These are phyloP conservation scores for Ecliptopera silaceata DNA, from an alignment of 2,888 invertebrate genomes.

Conservation along the genomic window DNA sequence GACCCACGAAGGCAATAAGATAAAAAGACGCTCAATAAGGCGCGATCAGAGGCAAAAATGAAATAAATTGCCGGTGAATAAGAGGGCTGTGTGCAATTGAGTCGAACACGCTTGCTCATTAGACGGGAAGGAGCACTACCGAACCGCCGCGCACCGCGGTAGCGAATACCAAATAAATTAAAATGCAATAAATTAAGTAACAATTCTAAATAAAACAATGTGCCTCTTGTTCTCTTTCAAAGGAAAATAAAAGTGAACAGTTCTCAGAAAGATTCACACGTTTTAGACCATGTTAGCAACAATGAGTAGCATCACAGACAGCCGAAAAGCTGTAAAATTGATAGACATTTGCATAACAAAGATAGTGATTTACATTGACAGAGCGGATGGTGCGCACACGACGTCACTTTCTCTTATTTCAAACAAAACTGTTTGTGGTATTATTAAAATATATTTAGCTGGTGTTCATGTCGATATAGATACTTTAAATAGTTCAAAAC, in stretches of 20 bases:
- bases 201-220: slow-evolving; percentile 37
- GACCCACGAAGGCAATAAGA: slow-evolving; percentile 80
- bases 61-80: slow-evolving; percentile 82
- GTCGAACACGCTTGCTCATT: slow-evolving; percentile 81
- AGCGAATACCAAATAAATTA: slow-evolving; percentile 39
- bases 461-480: slow-evolving; percentile 55
- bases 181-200: slow-evolving; percentile 42
- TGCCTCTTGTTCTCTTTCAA: slow-evolving; percentile 36
- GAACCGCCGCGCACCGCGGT: slow-evolving; percentile 40
- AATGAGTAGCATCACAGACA: slow-evolving; percentile 59
- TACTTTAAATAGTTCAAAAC: slow-evolving; percentile 60
- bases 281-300: slow-evolving; percentile 54
- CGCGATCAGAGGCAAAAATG: slow-evolving; percentile 83
- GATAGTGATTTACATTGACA: slow-evolving; percentile 70
- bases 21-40: slow-evolving; percentile 82
- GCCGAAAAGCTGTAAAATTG: slow-evolving; percentile 74
- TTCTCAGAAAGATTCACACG: slow-evolving; percentile 71
- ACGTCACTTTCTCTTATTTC: slow-evolving; percentile 74
- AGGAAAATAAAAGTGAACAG: slow-evolving; percentile 51
- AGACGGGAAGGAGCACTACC: slow-evolving; percentile 58
- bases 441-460: slow-evolving; percentile 60
- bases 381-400: slow-evolving; percentile 54
- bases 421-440: slow-evolving; percentile 47
- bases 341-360: slow-evolving; percentile 77
- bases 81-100: slow-evolving; percentile 81